These are phyloP conservation scores for Platorchestia sp. DNA, from an alignment of 1,140 invertebrate species.

Conservation along the genomic window DNA sequence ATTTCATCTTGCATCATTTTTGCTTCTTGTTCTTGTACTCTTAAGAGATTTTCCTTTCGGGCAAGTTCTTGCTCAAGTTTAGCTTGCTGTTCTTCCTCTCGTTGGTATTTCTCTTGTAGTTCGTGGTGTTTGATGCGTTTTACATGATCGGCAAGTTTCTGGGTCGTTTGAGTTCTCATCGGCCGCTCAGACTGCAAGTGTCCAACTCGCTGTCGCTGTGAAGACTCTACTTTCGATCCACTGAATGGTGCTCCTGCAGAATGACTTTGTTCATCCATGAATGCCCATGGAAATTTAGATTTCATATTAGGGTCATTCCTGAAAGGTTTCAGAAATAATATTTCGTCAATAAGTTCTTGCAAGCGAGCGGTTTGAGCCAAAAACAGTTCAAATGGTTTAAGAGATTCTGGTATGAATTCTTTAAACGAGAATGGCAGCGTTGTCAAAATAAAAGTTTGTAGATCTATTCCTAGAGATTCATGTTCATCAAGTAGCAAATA, in stretches of 20 bases:
- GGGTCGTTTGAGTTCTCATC: neutral
- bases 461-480: neutral
- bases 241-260: too few species aligned
- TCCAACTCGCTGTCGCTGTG: neutral
- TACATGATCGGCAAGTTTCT: neutral
- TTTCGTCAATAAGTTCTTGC: too few species aligned
- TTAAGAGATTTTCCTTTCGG: neutral
- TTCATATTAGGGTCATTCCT: too few species aligned
- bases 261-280: too few species aligned
- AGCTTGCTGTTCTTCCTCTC: neutral
- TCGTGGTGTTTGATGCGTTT: neutral
- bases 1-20: neutral
- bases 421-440: neutral
- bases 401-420: neutral
- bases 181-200: neutral
- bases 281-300: too few species aligned
- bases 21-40: neutral
- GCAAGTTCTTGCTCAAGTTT: neutral
- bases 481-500: neutral
- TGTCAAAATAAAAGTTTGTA: neutral
- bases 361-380: too few species aligned
- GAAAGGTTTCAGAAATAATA: too few species aligned
- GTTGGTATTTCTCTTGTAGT: neutral
- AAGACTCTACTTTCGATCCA: too few species aligned
- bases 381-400: neutral